Conservation (phyloP, 2,113 vertebrate species). For the Oreocharis arfaki region DNA sequence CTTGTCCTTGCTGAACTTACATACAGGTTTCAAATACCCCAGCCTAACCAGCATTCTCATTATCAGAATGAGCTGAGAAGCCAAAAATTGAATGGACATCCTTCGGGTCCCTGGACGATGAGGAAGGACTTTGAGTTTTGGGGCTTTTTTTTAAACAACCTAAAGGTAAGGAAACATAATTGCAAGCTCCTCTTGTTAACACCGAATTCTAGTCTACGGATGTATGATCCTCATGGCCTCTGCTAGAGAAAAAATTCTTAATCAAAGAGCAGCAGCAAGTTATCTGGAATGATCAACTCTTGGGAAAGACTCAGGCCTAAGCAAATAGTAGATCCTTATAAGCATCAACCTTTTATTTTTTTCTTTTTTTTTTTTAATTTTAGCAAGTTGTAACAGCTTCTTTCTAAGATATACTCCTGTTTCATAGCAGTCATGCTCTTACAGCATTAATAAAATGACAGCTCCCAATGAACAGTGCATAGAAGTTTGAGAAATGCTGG, state of each 20-base stretch:
- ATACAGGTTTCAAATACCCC: not conserved
- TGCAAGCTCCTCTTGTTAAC: not conserved
- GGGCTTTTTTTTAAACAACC: not conserved
- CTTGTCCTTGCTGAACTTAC: not conserved
- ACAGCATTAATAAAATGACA: not conserved
- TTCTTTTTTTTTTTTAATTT: not conserved
- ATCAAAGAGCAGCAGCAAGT: not conserved
- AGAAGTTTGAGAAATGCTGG: conserved; percentile 15
- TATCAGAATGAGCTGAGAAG: not conserved
- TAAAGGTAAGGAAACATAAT: not conserved
- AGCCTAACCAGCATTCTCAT: not conserved
- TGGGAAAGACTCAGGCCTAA: not conserved
- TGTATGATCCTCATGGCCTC: not conserved
- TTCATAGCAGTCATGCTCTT: not conserved
- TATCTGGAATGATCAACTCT: not conserved
- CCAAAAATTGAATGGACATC: not conserved
- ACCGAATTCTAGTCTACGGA: not conserved
- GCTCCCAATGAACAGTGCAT: not conserved
- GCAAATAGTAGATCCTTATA: not conserved
- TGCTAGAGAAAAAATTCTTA: not conserved
- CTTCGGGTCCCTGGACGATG: not conserved
- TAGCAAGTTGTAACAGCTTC: not conserved
- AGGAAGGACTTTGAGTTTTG: not conserved
- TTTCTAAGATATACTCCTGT: not conserved
- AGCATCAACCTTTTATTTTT: not conserved